A percentile compares a stretch with the other conserved stretches of the same genome.
Evolutionary conservation across 2,113 vertebrate species (phyloP).

Genomic region (Datnioides undecimradiatus): DNA sequence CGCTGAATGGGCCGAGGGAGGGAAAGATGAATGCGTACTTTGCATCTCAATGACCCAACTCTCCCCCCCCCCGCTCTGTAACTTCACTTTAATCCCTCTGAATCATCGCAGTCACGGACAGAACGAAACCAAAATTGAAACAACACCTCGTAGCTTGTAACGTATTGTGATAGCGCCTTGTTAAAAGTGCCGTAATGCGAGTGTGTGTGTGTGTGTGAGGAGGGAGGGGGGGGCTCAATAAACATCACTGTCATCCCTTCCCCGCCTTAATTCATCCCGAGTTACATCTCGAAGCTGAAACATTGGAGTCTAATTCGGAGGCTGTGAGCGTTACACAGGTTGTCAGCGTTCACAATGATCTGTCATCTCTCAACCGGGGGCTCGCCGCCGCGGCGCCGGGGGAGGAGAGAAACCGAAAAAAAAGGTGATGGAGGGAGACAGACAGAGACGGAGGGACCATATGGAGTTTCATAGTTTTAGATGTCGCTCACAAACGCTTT

Average conservation of each 20-base stretch:
- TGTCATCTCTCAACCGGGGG: conserved; percentile 52
- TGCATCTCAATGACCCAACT: conserved; percentile 60
- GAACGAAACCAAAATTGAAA: conserved; percentile 43
- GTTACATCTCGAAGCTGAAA: conserved; percentile 50
- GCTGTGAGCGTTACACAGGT: conserved; percentile 59
- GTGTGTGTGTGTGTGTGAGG: no score
- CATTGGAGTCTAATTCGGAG: conserved; percentile 59
- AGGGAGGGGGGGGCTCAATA: conserved; percentile 39
- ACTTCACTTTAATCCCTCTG: conserved; percentile 50
- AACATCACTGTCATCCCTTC: conserved; percentile 48
- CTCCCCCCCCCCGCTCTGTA: background rate
- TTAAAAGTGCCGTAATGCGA: conserved; percentile 56
- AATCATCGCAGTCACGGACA: conserved; percentile 24
- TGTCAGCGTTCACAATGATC: conserved; percentile 63
- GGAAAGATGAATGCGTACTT: conserved; percentile 39
- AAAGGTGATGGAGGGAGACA: conserved; percentile 58
- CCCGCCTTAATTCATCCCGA: conserved; percentile 49
- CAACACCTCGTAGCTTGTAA: conserved; percentile 47
- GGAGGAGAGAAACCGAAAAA: background rate
- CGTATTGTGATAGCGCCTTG: conserved; percentile 44
- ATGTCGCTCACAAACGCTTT: conserved; percentile 74
- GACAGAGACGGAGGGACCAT: conserved; percentile 66
- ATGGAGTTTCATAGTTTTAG: conserved; percentile 74
- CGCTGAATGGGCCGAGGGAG: conserved; percentile 32
- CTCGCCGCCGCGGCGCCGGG: no score